Evolutionary conservation across 2,797 vertebrate species (phyloP).

Genomic region (Crenichthys baileyi): DNA sequence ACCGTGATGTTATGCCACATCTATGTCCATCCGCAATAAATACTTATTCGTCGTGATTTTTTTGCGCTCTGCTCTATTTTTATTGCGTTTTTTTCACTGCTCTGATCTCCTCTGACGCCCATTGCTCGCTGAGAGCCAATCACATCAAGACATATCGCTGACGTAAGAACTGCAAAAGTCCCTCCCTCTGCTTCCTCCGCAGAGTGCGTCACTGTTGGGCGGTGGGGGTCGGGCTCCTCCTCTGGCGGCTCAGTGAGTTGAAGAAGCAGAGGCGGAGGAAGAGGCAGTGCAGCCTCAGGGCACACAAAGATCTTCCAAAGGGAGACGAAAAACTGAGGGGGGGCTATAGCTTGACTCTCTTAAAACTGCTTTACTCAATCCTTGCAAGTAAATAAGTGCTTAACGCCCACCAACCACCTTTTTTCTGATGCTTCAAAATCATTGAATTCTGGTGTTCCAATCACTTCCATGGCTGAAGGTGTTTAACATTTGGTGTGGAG

Average conservation of each 20-base stretch:
- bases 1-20: not conserved
- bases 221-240: conserved; percentile 10
- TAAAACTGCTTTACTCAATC: too few species aligned
- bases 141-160: not conserved
- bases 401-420: too few species aligned
- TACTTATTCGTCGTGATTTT: conserved; percentile 34
- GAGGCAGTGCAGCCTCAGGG: not conserved
- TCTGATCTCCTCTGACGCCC: conserved; percentile 54
- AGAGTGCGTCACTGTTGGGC: conserved; percentile 63
- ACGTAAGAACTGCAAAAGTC: conserved; percentile 43
- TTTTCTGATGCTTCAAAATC: too few species aligned
- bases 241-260: conserved; percentile 7
- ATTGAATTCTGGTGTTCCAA: too few species aligned
- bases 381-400: too few species aligned
- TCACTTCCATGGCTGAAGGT: too few species aligned
- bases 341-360: too few species aligned
- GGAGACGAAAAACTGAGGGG: too few species aligned
- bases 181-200: conserved; percentile 63
- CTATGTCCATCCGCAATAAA: conserved; percentile 3
- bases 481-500: too few species aligned
- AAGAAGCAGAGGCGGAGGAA: not conserved
- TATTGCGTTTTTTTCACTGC: conserved; percentile 15
- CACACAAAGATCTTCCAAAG: not conserved
- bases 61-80: conserved; percentile 47
- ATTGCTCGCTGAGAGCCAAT: conserved; percentile 60